These are phyloP conservation scores for Myxocyprinus asiaticus DNA, from an alignment of 2,113 vertebrate species.

Conservation along the genomic window DNA sequence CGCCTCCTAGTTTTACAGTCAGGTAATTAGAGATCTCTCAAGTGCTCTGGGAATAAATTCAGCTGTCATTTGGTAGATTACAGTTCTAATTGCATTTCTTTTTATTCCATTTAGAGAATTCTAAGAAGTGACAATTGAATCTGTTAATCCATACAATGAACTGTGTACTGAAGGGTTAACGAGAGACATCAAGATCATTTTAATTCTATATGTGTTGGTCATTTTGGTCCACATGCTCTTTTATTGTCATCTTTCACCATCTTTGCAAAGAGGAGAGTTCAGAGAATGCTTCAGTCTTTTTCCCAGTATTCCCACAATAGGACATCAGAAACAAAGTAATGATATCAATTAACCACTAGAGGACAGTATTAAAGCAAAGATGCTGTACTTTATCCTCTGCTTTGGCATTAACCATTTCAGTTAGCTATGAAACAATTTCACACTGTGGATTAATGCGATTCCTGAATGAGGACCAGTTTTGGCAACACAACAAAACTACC, in stretches of 20 bases:
- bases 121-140: not conserved
- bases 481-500: not conserved
- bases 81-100: not conserved
- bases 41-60: constrained; percentile 16
- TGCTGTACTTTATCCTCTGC: constrained; percentile 32
- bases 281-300: constrained; percentile 12
- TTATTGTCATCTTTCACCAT: constrained; percentile 6
- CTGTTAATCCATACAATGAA: too few relatives aligned
- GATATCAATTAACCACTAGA: constrained; percentile 30
- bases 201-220: not conserved
- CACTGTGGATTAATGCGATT: constrained; percentile 9
- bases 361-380: constrained; percentile 47
- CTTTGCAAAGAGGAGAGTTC: constrained; percentile 34
- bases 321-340: not conserved
- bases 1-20: not conserved
- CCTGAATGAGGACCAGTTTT: too few relatives aligned
- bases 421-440: not conserved
- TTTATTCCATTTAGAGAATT: not conserved
- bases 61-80: not conserved
- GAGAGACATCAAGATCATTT: not conserved
- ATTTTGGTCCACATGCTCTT: not conserved
- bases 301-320: constrained; percentile 22
- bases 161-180: not conserved
- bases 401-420: not conserved
- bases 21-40: constrained; percentile 10